Base-by-base conservation (phyloP, 2,797 vertebrate species). In the Melanotaenia parkinsoni region DNA sequence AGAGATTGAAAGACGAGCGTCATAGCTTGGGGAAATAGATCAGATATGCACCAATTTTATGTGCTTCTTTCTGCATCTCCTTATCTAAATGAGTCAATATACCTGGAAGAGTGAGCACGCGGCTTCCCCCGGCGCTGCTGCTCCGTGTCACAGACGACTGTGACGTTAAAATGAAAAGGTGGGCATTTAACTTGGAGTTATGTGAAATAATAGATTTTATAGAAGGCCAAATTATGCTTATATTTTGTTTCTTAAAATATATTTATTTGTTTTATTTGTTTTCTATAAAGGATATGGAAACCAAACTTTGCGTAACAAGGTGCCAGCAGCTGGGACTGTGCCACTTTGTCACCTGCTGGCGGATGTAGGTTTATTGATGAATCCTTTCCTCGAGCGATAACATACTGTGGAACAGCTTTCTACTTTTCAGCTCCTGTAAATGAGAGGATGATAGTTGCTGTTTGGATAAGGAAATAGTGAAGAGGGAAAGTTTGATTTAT, bases 41-140 rank as follows among this genome's bases (percentile, higher is more conserved):
- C 67, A 88, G 76, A 88, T 88, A 79, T 83, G 67, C 81, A 66
- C 60, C 65, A 72, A 90, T 91, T 87, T 76, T 80, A 83, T 90
- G 91, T 84, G 86, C 87, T 89, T 89, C 76, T 86, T 45, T 63
- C 57, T 69, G 63, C 24, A 26, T 74, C 18, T 79, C 63, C 65
- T 60, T 86, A 63, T 79, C 72, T 68, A 75, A 61, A 91, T 89
- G 69, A 88, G 78, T 33, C 53, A 86, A 91, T 81, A 88, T 87
- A 93, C 91, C 86, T 94, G 92, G 88, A 93, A 91, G 88, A 91
- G 74, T 86, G 90, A 90, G 67, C 86, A 89, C 47, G 37, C 66
- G 72, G 77, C 63, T 86, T 82, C 90, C 89, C 84, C 84, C 76
- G 77, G 86, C 86, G 50, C 64, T 73, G 64, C 79, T 54, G 75